These are phyloP conservation scores for Diplolepis rosae DNA, from an alignment of 2,888 invertebrate genomes.

Conservation along the genomic window DNA sequence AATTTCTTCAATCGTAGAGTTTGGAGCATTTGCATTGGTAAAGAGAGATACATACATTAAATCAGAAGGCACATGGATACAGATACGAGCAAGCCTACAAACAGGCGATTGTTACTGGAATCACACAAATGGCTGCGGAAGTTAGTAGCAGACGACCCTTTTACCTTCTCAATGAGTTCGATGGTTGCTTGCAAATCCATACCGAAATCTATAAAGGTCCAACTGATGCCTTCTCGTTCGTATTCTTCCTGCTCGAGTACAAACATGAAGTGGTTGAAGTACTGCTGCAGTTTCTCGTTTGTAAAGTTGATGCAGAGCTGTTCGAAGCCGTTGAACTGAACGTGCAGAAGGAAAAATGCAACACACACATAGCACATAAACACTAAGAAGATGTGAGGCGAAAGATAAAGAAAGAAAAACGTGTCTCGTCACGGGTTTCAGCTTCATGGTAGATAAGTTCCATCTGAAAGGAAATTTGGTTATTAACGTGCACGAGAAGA, in stretches of 20 bases:
- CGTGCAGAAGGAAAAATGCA: conserved; percentile 54
- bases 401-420: conserved; percentile 41
- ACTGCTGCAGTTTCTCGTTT: conserved; percentile 96
- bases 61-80: conserved; percentile 37
- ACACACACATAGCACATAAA: conserved; percentile 49
- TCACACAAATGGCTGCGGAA: conserved; percentile 35
- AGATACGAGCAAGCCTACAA: conserved; percentile 48
- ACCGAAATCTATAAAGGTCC: conserved; percentile 97
- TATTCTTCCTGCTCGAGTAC: conserved; percentile 97
- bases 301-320: conserved; percentile 98
- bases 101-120: conserved; percentile 36
- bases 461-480: conserved; percentile 42
- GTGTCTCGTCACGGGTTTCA: conserved; percentile 42
- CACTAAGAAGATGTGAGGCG: conserved; percentile 41
- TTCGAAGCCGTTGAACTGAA: conserved; percentile 94
- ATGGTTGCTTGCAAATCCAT: conserved; percentile 95
- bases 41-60: conserved; percentile 38
- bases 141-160: conserved; percentile 38
- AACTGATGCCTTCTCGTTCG: conserved; percentile 91
- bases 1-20: not conserved
- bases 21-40: not conserved
- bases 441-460: conserved; percentile 12
- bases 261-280: conserved; percentile 98
- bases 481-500: conserved; percentile 43
- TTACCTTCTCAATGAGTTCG: conserved; percentile 93